Conservation (phyloP, 2,797 vertebrate species). For the Tangara arthus region DNA sequence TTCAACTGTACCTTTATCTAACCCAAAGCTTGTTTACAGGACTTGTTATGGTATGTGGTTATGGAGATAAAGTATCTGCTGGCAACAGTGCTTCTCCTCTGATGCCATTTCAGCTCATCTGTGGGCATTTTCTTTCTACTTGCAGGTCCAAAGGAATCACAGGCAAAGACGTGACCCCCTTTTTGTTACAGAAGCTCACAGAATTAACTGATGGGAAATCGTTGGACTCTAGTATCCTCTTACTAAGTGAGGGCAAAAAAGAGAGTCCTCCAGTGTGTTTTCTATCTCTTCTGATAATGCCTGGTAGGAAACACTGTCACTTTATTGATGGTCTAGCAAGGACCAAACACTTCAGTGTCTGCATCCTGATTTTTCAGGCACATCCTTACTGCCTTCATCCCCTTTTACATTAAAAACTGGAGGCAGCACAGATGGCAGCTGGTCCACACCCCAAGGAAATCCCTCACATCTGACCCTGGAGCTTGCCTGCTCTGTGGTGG, state of each 20-base stretch:
- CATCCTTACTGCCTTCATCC: neutral
- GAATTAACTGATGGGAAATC: conserved; percentile 85
- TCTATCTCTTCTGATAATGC: neutral
- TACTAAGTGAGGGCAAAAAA: neutral
- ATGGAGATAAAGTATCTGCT: neutral
- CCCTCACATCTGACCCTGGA: neutral
- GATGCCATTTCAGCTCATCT: neutral
- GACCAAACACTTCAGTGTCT: neutral
- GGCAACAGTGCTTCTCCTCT: neutral
- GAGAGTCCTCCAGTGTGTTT: neutral
- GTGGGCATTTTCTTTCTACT: neutral
- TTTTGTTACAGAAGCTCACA: conserved; percentile 82
- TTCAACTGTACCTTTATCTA: neutral
- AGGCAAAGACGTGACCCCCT: conserved; percentile 88
- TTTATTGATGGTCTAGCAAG: neutral
- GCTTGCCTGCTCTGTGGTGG: neutral
- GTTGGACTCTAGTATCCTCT: conserved; percentile 88
- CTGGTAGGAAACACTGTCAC: neutral
- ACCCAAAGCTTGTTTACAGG: neutral
- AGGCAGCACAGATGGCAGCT: neutral
- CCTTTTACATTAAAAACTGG: neutral
- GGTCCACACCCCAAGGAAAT: neutral
- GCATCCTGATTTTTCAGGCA: neutral
- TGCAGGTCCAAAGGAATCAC: conserved; percentile 76
- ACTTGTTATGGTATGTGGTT: neutral